phyloP scores from a whole-genome alignment of 2,113 vertebrate species.

The Lophius piscatorius region DNA sequence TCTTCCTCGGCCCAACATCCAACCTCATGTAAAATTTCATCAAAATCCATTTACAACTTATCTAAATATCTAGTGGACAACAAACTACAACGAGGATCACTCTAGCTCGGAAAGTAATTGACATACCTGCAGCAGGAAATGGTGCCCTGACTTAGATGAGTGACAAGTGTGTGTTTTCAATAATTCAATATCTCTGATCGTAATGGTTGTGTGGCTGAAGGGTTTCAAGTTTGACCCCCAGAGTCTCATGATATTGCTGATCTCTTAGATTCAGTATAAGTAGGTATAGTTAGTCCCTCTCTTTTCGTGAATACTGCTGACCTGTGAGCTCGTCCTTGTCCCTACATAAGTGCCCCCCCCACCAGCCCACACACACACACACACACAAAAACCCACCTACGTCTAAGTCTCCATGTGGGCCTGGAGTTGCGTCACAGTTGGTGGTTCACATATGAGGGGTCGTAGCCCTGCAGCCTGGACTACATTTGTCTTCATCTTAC shows the following conservation, averaged over 20 bases:
- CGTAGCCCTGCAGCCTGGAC: conserved; percentile 50
- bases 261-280: conserved; percentile 32
- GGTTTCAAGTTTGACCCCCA: conserved; percentile 32
- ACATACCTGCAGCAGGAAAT: background rate
- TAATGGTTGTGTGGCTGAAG: conserved; percentile 12
- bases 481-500: conserved; percentile 68
- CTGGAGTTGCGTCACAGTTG: conserved; percentile 45
- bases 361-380: conserved; percentile 13
- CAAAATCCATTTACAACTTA: too few relatives aligned
- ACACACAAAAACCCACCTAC: background rate
- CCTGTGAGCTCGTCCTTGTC: conserved; percentile 51
- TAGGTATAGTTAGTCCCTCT: conserved; percentile 17
- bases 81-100: background rate
- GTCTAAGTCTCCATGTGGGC: conserved; percentile 4
- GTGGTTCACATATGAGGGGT: conserved; percentile 65
- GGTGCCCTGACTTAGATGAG: background rate
- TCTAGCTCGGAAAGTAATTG: background rate
- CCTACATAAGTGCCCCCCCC: conserved; percentile 48
- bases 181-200: conserved; percentile 56
- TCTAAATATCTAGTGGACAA: too few relatives aligned
- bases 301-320: conserved; percentile 54
- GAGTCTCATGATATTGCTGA: conserved; percentile 57
- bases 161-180: conserved; percentile 39
- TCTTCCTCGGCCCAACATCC: too few relatives aligned
- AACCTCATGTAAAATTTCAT: too few relatives aligned